Evolutionary conservation across 37 sponge, comb jelly and placozoan species (phyloP), one percentile per base, ranked within the genome.

Genomic region (Diacarnus erythraeanus): DNA sequence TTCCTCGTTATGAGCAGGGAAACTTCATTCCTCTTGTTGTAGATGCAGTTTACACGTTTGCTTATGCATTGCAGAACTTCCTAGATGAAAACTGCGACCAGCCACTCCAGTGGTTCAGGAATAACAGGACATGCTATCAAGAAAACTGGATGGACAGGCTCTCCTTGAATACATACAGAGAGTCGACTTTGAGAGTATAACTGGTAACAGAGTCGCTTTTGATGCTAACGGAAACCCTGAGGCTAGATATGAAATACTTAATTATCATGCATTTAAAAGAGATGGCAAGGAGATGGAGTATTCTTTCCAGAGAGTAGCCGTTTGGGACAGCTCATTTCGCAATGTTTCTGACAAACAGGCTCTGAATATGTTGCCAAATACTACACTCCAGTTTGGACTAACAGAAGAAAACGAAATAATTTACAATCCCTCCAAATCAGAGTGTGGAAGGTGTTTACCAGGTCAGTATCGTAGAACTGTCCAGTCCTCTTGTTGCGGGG

Each of bases 21-120:
- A 80, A 65, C 18, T 80, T 84, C 8, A 70, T 92, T 22, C 89
- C 95, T 0, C 77, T 92, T 33, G 90, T 87, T 23, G 86, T 94
- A 22, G 97, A 97, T 82, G 95, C 97, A 71, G 93, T 94, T 2
- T 83, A 89, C 66, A 84, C 88, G 1, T 71, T 69, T 69, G 97
- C 95, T 6, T 51, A 77, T 64, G 94, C 97, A 31, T 70, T 94
- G 1, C 76, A 91, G 27, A 80, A 68, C 44, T 86, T 94, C 47
- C 74, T 95, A 0, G 51, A 66, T 29, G 86, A 79, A 33, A 92
- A 91, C 65, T 95, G 95, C 59, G 60, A 84, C 17, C 30, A 70
- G 25, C 81, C 76, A 22, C n/a, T 74, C 23, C 23, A 34, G 6
- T 84, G 88, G 84, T 40, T 75, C 72, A 63, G 75, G 2, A 23